Evolutionary conservation across 2,113 vertebrate species (phyloP).

Genomic region (Chroicocephalus ridibundus): DNA sequence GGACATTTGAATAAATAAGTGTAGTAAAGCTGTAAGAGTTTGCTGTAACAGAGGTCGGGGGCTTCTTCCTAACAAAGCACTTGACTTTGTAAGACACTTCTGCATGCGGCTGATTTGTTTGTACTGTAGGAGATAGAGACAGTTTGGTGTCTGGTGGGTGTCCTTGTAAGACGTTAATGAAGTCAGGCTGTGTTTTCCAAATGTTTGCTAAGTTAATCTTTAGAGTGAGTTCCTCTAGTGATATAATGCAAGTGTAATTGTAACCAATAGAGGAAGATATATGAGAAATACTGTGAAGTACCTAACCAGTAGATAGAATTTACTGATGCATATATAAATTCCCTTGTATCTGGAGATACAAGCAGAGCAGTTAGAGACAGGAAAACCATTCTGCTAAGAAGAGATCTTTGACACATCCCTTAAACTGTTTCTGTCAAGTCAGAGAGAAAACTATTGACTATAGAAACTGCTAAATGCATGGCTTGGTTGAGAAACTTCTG

Average conservation of each 20-base stretch:
- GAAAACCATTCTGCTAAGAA: neutral
- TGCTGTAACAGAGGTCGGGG: neutral
- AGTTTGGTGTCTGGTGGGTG: neutral
- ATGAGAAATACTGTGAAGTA: neutral
- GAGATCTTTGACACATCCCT: neutral
- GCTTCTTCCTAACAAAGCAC: neutral
- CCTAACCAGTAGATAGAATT: neutral
- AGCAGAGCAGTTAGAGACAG: neutral
- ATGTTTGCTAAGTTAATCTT: neutral
- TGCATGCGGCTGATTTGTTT: neutral
- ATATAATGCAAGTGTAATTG: neutral
- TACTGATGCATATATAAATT: neutral
- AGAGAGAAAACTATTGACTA: neutral
- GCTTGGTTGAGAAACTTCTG: neutral
- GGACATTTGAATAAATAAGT: neutral
- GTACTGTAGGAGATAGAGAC: neutral
- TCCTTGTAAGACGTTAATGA: neutral
- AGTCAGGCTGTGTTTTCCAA: neutral
- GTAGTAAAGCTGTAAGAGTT: neutral
- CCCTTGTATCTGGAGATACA: neutral
- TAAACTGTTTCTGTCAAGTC: neutral
- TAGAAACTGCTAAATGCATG: neutral
- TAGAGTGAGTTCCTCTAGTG: neutral
- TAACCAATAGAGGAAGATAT: neutral
- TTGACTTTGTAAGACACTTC: neutral